Conservation (phyloP, 2,888 invertebrate genomes). For the Steinernema scapterisci region DNA sequence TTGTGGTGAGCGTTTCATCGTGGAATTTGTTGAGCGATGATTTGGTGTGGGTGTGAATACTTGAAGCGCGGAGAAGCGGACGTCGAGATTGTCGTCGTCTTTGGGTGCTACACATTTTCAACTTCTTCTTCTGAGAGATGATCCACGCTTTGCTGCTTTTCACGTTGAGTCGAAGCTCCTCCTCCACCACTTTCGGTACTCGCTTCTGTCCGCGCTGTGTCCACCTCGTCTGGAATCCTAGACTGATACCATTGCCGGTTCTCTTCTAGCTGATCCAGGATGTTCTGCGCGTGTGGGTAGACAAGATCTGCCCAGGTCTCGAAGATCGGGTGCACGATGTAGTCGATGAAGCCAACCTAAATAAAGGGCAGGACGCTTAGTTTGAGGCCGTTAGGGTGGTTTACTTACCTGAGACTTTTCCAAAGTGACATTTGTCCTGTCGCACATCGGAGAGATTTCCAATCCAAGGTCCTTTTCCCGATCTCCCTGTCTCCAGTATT, state of each 20-base stretch:
- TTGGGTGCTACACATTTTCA: slow-evolving; percentile 4
- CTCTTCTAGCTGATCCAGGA: slow-evolving; percentile 94
- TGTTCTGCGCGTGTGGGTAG: slow-evolving; percentile 97
- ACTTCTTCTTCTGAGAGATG: slow-evolving; percentile 18
- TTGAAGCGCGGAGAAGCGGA: not conserved
- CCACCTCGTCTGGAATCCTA: slow-evolving; percentile 62
- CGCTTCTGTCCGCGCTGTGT: slow-evolving; percentile 8
- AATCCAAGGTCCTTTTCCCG: slow-evolving; percentile 90
- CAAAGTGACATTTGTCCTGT: slow-evolving; percentile 91
- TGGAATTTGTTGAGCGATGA: slow-evolving; percentile 2
- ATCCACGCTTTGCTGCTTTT: not conserved
- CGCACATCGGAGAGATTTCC: slow-evolving; percentile 99
- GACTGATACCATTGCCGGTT: slow-evolving; percentile 83
- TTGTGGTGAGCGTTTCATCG: not conserved
- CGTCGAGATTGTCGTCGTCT: no score
- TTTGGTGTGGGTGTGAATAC: no score
- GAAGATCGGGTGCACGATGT: slow-evolving; percentile 98
- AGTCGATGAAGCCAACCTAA: slow-evolving; percentile 96
- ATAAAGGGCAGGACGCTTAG: no score
- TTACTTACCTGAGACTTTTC: slow-evolving; percentile 89
- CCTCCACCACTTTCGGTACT: not conserved
- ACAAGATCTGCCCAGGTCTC: slow-evolving; percentile 99
- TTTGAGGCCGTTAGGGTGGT: no score
- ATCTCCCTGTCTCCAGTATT: slow-evolving; percentile 86
- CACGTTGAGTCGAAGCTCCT: not conserved